phyloP scores from a whole-genome alignment of 2,113 vertebrate genomes.

The Syngnathus floridae region DNA sequence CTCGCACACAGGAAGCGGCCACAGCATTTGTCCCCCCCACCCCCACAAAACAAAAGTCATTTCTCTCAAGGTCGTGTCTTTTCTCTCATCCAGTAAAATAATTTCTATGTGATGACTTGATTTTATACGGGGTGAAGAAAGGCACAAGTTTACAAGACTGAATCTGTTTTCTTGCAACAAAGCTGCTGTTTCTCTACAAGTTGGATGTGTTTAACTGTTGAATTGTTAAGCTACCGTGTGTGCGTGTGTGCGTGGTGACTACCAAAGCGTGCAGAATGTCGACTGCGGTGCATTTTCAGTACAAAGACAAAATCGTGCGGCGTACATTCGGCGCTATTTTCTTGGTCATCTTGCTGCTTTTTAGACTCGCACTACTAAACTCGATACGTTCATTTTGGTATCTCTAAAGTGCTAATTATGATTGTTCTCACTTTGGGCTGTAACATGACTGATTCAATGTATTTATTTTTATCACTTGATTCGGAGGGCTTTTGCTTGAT shows the following conservation, averaged over 20 bases:
- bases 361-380: slow-evolving; percentile 2
- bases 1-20: not conserved
- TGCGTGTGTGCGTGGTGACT: slow-evolving; percentile 8
- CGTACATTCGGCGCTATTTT: not conserved
- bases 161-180: not conserved
- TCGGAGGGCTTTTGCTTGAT: slow-evolving; percentile 45
- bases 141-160: not conserved
- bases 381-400: slow-evolving; percentile 26
- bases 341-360: not conserved
- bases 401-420: slow-evolving; percentile 33
- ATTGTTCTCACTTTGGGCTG: slow-evolving; percentile 25
- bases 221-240: slow-evolving; percentile 7
- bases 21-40: not conserved
- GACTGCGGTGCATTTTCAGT: slow-evolving; percentile 8
- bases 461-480: slow-evolving; percentile 43
- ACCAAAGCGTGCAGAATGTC: slow-evolving; percentile 47
- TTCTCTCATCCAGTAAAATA: not conserved
- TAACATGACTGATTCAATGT: slow-evolving; percentile 42
- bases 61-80: not conserved
- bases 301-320: not conserved
- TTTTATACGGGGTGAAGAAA: not conserved
- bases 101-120: not conserved
- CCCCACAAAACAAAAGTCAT: not conserved
- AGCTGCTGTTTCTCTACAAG: slow-evolving; percentile 16
- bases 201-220: slow-evolving; percentile 39